Evolutionary conservation across 2,797 vertebrate species (phyloP).

Genomic region (Cheirogaleus major): DNA sequence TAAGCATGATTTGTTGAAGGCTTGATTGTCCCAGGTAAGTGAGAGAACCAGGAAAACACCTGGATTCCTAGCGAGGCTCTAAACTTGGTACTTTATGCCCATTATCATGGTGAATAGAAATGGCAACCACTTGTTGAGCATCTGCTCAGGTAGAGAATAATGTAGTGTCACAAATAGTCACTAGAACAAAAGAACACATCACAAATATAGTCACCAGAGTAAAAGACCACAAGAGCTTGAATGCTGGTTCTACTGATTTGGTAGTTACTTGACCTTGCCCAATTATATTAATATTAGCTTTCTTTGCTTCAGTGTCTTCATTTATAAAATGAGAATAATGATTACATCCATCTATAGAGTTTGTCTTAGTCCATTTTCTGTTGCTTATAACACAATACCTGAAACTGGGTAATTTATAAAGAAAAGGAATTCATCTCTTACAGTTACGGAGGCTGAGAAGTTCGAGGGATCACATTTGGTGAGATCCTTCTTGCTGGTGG

Average conservation of each 20-base stretch:
- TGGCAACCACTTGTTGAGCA: neutral
- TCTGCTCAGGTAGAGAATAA: neutral
- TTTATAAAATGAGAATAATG: constrained; percentile 43
- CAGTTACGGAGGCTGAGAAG: neutral
- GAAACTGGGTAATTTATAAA: neutral
- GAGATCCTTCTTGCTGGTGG: neutral
- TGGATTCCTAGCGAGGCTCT: neutral
- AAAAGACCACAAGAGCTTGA: neutral
- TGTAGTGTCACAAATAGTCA: neutral
- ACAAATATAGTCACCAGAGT: neutral
- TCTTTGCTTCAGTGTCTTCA: constrained; percentile 1
- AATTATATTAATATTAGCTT: neutral
- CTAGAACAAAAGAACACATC: neutral
- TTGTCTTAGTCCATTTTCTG: neutral
- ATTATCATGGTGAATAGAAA: neutral
- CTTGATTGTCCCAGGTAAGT: neutral
- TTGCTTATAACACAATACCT: neutral
- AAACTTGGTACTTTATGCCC: neutral
- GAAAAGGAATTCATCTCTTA: neutral
- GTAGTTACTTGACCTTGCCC: neutral
- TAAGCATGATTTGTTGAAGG: neutral
- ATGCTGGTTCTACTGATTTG: neutral
- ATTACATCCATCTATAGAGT: neutral
- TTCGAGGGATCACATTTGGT: neutral
- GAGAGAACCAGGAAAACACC: neutral